These are phyloP conservation scores for Atherix ibis DNA, from an alignment of 2,888 invertebrate species.

Conservation along the genomic window DNA sequence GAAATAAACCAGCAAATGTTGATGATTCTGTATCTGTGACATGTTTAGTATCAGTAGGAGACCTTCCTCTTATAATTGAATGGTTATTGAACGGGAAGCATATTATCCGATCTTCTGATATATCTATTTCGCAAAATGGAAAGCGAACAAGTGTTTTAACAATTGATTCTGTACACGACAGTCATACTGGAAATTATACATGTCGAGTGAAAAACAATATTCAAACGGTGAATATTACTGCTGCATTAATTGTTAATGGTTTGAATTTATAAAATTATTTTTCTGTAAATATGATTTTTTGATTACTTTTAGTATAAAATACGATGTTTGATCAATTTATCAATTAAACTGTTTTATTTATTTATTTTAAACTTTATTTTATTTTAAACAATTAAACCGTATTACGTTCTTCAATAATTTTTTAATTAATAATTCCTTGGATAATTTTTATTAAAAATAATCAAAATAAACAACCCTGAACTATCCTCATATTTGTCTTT, in stretches of 20 bases:
- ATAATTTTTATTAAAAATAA: too few species aligned
- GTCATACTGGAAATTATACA: conserved; percentile 59
- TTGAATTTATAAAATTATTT: conserved; percentile 6
- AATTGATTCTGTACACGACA: conserved; percentile 43
- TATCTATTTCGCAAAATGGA: conserved; percentile 36
- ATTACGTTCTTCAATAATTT: too few species aligned
- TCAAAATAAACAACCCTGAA: too few species aligned
- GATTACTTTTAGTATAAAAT: conserved; percentile 6
- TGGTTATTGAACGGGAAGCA: conserved; percentile 37
- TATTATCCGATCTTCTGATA: conserved; percentile 27
- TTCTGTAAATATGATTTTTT: conserved; percentile 4
- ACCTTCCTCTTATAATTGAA: conserved; percentile 45
- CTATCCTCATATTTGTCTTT: too few species aligned
- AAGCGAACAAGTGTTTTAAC: conserved; percentile 44
- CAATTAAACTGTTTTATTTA: conserved; percentile 6
- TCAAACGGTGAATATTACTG: conserved; percentile 48
- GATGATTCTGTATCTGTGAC: conserved; percentile 46
- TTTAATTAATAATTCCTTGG: too few species aligned
- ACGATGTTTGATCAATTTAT: not conserved
- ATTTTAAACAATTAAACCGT: too few species aligned
- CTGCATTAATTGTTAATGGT: conserved; percentile 57
- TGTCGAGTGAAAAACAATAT: conserved; percentile 58
- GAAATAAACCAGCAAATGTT: conserved; percentile 48
- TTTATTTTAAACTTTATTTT: conserved; percentile 5
- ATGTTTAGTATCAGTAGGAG: conserved; percentile 45